Conservation (phyloP, 2,113 vertebrate species). For the Rhegmatorhina hoffmannsi region DNA sequence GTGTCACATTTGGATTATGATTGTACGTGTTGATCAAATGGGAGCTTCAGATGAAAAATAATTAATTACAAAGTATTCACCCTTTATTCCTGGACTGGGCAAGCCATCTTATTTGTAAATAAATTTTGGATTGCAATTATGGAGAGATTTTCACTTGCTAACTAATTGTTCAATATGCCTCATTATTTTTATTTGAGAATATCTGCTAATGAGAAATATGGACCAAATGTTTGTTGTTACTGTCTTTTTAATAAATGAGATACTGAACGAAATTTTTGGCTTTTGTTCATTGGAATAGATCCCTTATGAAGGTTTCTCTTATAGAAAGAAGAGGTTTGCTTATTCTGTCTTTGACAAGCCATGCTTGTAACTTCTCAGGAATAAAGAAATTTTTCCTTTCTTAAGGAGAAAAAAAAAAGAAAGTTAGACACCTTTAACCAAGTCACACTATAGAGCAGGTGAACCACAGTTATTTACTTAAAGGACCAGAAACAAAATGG, state of each 20-base stretch:
- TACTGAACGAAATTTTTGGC: not conserved
- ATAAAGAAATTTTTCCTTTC: not conserved
- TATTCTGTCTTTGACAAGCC: not conserved
- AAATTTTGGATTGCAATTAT: slow-evolving; percentile 4
- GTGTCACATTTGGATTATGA: not conserved
- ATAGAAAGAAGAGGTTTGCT: not conserved
- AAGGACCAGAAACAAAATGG: not conserved
- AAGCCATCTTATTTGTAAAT: not conserved
- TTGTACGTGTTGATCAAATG: not conserved
- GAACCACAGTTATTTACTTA: not conserved
- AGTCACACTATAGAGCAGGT: not conserved
- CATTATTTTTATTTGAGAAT: slow-evolving; percentile 47
- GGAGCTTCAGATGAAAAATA: not conserved
- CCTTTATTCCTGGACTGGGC: not conserved
- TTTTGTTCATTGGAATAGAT: not conserved
- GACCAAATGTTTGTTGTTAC: slow-evolving; percentile 54
- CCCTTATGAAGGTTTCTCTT: not conserved
- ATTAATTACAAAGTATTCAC: not conserved
- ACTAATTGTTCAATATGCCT: slow-evolving; percentile 42
- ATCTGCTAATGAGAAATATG: slow-evolving; percentile 45
- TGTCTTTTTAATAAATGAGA: not conserved
- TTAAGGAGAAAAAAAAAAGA: not conserved
- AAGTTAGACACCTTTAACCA: not conserved
- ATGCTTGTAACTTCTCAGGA: not conserved
- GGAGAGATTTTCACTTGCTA: not conserved